Conservation (phyloP, 2,113 vertebrate species). For the Labeo catla region DNA sequence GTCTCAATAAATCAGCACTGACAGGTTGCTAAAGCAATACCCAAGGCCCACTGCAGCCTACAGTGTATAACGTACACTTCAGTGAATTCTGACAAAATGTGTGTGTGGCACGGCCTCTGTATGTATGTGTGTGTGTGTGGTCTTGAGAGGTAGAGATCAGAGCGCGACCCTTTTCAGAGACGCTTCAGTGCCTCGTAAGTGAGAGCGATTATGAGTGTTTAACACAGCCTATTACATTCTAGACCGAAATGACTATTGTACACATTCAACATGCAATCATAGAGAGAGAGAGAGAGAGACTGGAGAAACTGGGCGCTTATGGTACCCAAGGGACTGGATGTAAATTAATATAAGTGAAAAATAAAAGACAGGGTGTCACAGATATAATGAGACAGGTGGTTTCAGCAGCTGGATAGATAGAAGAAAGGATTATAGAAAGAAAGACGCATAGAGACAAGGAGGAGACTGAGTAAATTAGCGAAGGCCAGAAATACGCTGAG, state of each 20-base stretch:
- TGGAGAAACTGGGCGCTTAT: constrained; percentile 10
- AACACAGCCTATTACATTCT: constrained; percentile 51
- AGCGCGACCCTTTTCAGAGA: constrained; percentile 18
- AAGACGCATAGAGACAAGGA: constrained; percentile 63
- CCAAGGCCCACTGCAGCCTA: constrained; percentile 43
- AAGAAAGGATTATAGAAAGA: constrained; percentile 40
- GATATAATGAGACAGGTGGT: constrained; percentile 80
- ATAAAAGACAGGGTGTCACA: constrained; percentile 70
- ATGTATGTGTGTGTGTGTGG: constrained; percentile 16
- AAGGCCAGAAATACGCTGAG: constrained; percentile 14
- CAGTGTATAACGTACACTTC: constrained; percentile 40
- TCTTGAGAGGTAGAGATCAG: constrained; percentile 28
- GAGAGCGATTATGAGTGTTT: constrained; percentile 52
- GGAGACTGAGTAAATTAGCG: constrained; percentile 43
- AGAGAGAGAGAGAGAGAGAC: constrained; percentile 35
- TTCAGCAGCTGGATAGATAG: constrained; percentile 73
- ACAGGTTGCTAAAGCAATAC: constrained; percentile 38
- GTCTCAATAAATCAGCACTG: constrained; percentile 44
- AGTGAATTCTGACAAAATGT: constrained; percentile 37
- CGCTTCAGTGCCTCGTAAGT: constrained; percentile 43
- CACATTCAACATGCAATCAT: constrained; percentile 43
- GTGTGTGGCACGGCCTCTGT: constrained; percentile 32
- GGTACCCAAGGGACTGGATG: constrained; percentile 38
- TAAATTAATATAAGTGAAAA: constrained; percentile 58
- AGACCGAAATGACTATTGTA: constrained; percentile 42